Conservation (phyloP, 92 coral and sea anemone genomes). For the Actinernus sp. region DNA sequence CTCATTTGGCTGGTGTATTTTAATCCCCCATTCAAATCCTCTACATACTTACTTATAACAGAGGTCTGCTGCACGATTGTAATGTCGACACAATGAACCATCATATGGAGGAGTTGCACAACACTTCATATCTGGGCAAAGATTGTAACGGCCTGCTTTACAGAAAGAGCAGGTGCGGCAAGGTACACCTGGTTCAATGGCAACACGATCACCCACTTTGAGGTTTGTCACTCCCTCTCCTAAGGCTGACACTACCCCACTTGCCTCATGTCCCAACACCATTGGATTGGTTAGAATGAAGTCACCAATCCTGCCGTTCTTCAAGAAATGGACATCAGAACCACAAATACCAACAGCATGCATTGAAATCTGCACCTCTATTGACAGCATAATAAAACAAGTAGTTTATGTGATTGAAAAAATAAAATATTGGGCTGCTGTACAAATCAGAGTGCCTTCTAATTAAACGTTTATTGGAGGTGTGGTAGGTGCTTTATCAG, state of each 20-base stretch:
- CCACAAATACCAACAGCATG: conserved; percentile 99
- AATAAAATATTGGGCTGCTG: too few species aligned
- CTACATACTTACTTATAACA: conserved; percentile 93
- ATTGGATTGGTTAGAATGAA: conserved; percentile 89
- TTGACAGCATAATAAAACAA: too few species aligned
- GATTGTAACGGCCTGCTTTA: conserved; percentile 92
- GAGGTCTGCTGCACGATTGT: conserved; percentile 92
- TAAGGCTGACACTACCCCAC: conserved; percentile 81
- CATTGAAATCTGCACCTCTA: conserved; percentile 93
- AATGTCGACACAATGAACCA: conserved; percentile 91
- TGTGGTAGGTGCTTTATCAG: too few species aligned
- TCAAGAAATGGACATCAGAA: conserved; percentile 96
- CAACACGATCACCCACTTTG: conserved; percentile 97
- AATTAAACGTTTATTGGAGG: too few species aligned
- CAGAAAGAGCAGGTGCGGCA: conserved; percentile 89
- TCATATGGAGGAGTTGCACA: conserved; percentile 95
- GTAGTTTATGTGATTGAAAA: too few species aligned
- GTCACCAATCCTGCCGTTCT: conserved; percentile 90
- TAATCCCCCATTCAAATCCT: too few species aligned
- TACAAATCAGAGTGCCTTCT: too few species aligned
- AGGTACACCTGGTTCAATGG: conserved; percentile 91
- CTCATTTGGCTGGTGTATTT: too few species aligned
- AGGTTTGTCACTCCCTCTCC: conserved; percentile 94
- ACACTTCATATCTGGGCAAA: conserved; percentile 89
- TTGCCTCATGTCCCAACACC: conserved; percentile 95